Conservation (phyloP, 2,113 vertebrate species). For the Labeo rohita region DNA sequence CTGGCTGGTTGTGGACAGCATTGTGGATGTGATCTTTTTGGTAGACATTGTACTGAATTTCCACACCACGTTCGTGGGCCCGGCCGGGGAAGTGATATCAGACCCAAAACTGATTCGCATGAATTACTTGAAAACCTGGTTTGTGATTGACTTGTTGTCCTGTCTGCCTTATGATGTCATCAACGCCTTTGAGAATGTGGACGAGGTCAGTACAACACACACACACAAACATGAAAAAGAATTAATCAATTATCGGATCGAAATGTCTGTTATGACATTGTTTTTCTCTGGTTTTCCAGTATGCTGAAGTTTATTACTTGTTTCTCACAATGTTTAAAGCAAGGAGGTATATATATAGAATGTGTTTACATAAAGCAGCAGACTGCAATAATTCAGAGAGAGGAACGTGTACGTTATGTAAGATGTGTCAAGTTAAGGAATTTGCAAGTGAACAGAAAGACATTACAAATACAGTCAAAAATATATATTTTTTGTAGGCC, state of each 20-base stretch:
- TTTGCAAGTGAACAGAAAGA: background rate
- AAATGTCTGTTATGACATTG: background rate
- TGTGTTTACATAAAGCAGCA: background rate
- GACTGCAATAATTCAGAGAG: background rate
- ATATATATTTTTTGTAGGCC: background rate
- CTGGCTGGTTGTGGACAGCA: constrained; percentile 98
- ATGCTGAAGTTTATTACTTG: background rate
- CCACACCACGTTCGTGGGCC: constrained; percentile 97
- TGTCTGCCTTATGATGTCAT: constrained; percentile 98
- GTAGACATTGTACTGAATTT: constrained; percentile 99
- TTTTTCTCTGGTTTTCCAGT: background rate
- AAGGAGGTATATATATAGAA: background rate
- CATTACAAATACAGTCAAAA: background rate
- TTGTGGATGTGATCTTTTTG: constrained; percentile 98
- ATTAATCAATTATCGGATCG: background rate
- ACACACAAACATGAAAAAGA: background rate
- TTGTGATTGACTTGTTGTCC: constrained; percentile 97
- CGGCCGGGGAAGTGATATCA: constrained; percentile 96
- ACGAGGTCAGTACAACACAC: constrained; percentile 86
- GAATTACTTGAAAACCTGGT: constrained; percentile 99
- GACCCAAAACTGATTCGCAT: constrained; percentile 98
- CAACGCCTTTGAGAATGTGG: constrained; percentile 99
- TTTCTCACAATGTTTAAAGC: background rate
- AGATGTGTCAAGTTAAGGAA: background rate
- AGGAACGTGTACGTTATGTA: background rate